These are phyloP conservation scores for Lysiphlebus fabarum DNA, from an alignment of 1,140 invertebrate genomes.

Conservation along the genomic window DNA sequence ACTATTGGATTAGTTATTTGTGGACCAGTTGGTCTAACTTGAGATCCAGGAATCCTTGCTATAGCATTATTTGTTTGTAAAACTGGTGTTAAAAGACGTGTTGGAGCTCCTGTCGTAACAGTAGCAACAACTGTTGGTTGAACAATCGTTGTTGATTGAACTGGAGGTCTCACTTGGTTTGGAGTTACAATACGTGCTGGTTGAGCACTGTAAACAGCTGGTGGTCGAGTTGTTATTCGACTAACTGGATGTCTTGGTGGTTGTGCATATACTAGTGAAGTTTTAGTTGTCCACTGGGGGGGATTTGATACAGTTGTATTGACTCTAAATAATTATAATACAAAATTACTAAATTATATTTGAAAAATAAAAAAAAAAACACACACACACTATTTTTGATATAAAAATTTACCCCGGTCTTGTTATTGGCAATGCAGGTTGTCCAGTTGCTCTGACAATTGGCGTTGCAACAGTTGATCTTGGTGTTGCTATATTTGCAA, in stretches of 20 bases:
- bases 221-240: constrained; percentile 41
- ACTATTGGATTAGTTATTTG: constrained; percentile 36
- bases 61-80: constrained; percentile 45
- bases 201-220: constrained; percentile 39
- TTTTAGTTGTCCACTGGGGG: constrained; percentile 48
- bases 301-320: constrained; percentile 42
- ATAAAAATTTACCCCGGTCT: constrained; percentile 35
- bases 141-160: constrained; percentile 18
- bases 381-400: too few relatives aligned
- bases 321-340: constrained; percentile 28
- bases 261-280: constrained; percentile 46
- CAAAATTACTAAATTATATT: constrained; percentile 14
- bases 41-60: constrained; percentile 41
- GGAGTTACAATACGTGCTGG: constrained; percentile 40
- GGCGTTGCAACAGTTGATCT: constrained; percentile 55
- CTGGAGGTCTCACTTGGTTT: constrained; percentile 36
- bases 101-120: constrained; percentile 37
- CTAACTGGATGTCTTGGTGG: constrained; percentile 45
- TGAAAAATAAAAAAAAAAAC: neutral
- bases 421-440: constrained; percentile 37
- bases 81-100: constrained; percentile 47
- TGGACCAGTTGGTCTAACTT: constrained; percentile 37
- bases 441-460: constrained; percentile 48
- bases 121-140: constrained; percentile 49
- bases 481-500: constrained; percentile 57